A percentile compares a stretch with the other conserved stretches of the same genome.
Conservation (phyloP, 2,888 invertebrate genomes). For the Tiphia femorata region DNA sequence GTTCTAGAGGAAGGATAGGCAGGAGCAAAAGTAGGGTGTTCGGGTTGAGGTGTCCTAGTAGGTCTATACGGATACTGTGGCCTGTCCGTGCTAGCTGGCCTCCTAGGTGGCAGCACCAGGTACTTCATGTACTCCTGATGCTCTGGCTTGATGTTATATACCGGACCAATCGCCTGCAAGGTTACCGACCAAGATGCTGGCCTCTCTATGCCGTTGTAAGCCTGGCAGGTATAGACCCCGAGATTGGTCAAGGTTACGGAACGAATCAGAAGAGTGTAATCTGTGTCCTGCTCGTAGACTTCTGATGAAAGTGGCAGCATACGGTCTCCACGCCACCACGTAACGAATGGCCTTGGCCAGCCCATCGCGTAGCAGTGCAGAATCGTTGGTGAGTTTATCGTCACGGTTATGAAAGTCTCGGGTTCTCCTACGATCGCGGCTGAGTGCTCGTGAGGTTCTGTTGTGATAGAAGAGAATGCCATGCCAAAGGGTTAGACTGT, state of each 20-base stretch:
- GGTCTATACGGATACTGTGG: constrained; percentile 64
- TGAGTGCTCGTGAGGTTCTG: constrained; percentile 74
- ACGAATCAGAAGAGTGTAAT: constrained; percentile 81
- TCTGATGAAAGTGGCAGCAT: constrained; percentile 81
- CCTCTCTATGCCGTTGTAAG: constrained; percentile 84
- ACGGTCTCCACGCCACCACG: constrained; percentile 86
- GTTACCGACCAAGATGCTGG: constrained; percentile 83
- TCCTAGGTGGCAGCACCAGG: constrained; percentile 72
- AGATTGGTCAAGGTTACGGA: constrained; percentile 79
- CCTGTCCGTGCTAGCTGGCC: constrained; percentile 61
- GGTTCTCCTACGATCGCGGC: constrained; percentile 79
- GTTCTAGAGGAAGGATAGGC: constrained; percentile 55
- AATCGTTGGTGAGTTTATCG: constrained; percentile 78
- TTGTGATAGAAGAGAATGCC: constrained; percentile 16
- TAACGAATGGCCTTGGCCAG: constrained; percentile 82
- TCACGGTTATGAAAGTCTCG: constrained; percentile 76
- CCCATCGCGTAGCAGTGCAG: constrained; percentile 88
- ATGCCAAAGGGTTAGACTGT: constrained; percentile 27
- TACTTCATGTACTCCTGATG: constrained; percentile 75
- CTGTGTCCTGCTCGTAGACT: constrained; percentile 80
- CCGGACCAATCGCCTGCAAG: constrained; percentile 80
- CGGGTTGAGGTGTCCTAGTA: constrained; percentile 51
- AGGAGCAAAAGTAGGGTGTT: constrained; percentile 65
- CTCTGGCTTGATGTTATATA: constrained; percentile 72
- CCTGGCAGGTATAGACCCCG: constrained; percentile 91